A percentile compares a stretch with the other conserved stretches of the same genome.
phyloP scores from a whole-genome alignment of 2,888 invertebrate species.

The Neocrepidodera transversa region DNA sequence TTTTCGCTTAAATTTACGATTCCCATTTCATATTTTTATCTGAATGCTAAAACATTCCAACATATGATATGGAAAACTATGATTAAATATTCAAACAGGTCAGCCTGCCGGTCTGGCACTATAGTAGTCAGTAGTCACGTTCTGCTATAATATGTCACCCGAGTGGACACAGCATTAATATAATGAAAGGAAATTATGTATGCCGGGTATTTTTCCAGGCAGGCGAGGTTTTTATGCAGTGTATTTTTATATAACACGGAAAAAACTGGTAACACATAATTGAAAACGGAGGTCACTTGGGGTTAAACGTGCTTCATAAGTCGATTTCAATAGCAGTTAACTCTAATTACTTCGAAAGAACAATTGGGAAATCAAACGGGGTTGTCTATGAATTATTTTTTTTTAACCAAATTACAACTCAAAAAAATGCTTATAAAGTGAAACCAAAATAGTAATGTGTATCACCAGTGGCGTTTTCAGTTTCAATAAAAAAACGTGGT shows the following conservation, averaged over 20 bases:
- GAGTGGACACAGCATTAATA: constrained; percentile 26
- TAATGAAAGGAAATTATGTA: constrained; percentile 27
- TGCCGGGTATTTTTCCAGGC: constrained; percentile 24
- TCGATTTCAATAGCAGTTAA: too few relatives aligned
- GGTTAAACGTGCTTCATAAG: constrained; percentile 1
- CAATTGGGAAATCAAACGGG: too few relatives aligned
- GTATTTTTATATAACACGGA: constrained; percentile 17
- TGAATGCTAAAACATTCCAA: constrained; percentile 25
- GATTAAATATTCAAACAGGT: constrained; percentile 27
- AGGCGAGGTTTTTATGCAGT: constrained; percentile 10
- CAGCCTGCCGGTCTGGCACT: constrained; percentile 14
- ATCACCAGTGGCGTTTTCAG: too few relatives aligned
- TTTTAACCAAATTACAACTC: too few relatives aligned
- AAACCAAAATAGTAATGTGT: too few relatives aligned
- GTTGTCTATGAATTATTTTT: too few relatives aligned
- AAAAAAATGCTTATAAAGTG: too few relatives aligned
- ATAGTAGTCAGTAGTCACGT: constrained; percentile 19
- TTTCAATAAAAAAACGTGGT: too few relatives aligned
- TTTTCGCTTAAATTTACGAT: constrained; percentile 20
- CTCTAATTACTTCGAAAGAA: too few relatives aligned
- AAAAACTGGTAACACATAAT: constrained; percentile 12
- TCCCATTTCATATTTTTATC: constrained; percentile 27
- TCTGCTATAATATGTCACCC: constrained; percentile 20
- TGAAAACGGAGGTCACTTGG: constrained; percentile 23
- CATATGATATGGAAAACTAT: constrained; percentile 27